Evolutionary conservation across 2,888 invertebrate species (phyloP).

Genomic region (Cryptosula pallasiana): DNA sequence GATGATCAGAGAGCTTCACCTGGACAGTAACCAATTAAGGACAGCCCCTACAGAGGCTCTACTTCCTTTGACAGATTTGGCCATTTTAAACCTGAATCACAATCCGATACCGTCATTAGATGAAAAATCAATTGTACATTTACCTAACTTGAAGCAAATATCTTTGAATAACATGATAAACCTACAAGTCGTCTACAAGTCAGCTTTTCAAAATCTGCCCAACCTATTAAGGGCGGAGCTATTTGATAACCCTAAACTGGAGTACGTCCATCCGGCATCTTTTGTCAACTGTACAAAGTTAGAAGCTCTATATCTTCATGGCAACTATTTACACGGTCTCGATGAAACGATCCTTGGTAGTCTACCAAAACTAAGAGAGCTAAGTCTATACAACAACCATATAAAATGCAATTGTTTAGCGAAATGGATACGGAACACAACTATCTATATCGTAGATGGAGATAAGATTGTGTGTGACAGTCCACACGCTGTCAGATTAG

Average conservation of each 20-base stretch:
- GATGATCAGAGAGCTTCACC: background rate
- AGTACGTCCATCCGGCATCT: background rate
- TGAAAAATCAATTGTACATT: background rate
- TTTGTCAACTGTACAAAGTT: background rate
- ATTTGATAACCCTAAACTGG: background rate
- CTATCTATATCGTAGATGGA: background rate
- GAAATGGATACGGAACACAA: background rate
- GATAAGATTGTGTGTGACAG: background rate
- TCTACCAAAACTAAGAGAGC: background rate
- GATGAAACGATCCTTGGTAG: background rate
- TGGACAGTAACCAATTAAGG: background rate
- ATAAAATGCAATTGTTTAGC: conserved; percentile 10
- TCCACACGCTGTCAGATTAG: conserved; percentile 5
- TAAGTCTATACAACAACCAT: background rate
- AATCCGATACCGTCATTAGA: background rate
- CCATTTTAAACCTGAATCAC: background rate
- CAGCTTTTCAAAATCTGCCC: conserved; percentile 2
- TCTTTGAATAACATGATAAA: background rate
- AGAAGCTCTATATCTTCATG: conserved; percentile 4
- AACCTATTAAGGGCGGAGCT: background rate
- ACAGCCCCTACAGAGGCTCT: background rate
- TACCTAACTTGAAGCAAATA: conserved; percentile 4
- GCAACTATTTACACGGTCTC: background rate
- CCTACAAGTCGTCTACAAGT: background rate
- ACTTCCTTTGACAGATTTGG: background rate